Evolutionary conservation across 2,888 invertebrate genomes (phyloP), one percentile per base, ranked within the genome.

Genomic region (Caenorhabditis virilis): DNA sequence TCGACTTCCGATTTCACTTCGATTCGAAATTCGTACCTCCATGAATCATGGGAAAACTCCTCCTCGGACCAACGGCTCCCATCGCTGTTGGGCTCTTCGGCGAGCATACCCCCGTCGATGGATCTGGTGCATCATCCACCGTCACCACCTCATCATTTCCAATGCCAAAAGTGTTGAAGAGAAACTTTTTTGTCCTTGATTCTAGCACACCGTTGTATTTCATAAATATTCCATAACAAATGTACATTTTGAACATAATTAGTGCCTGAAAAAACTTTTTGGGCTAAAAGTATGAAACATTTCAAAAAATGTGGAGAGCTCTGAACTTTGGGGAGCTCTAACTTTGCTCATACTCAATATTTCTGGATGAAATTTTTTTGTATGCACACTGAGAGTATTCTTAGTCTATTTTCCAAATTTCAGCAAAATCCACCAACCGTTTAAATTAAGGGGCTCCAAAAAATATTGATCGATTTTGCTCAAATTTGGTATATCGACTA

Each of bases 221-320:
- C 82, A 82, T 82, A 48, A 82, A 78, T 16, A 77, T 50, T 4
- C 77, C 78, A 61, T 82, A 82, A 15, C 62, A 26, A 9, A 82
- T 58, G 64, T 82, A 82, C 38, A 82, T 72, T 20, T 57, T 16
- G 33, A 82, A 74, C 69, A 82, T 65, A 2, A 65, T 57, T 2
- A 74, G 48, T 0, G 79, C 78, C 69, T 70, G 55, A 39, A 63
- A 51, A 3, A 30, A 30, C 6, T 30, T 30, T 36, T n/a, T 15
- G 13, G 36, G 13, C 13, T 30, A 13, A 13, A 30, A 30, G 6
- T 30, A 9, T 13, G 13, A 30, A 6, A 30, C 30, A 9, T 30
- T 30, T 30, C n/a, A n/a, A n/a, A n/a, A n/a, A n/a, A n/a, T n/a
- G n/a, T n/a, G n/a, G n/a, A n/a, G n/a, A n/a, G n/a, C n/a, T n/a